These are phyloP conservation scores for Rhea pennata DNA, from an alignment of 2,113 vertebrate species.

Conservation along the genomic window DNA sequence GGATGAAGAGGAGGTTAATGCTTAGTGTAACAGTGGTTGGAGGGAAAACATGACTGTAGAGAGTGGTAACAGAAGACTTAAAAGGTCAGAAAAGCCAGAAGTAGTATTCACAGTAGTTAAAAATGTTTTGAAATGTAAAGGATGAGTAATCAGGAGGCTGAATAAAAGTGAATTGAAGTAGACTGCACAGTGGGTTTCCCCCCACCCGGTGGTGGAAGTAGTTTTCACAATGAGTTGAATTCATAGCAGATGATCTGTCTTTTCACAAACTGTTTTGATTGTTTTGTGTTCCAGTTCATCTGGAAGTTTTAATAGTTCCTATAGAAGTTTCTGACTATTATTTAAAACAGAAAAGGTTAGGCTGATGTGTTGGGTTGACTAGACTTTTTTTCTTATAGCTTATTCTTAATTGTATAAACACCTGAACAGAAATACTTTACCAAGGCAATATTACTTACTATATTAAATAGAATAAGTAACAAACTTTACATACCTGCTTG, in stretches of 20 bases:
- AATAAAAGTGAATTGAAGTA: neutral
- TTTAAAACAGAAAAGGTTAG: neutral
- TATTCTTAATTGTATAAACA: neutral
- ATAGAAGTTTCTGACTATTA: neutral
- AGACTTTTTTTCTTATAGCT: neutral
- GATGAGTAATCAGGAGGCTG: neutral
- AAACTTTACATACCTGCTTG: neutral
- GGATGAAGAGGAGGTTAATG: neutral
- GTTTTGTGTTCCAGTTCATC: neutral
- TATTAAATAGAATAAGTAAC: neutral
- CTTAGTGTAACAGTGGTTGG: neutral
- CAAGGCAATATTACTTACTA: neutral
- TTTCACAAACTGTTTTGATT: neutral
- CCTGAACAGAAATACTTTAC: neutral
- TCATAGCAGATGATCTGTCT: neutral
- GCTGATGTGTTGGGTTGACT: neutral
- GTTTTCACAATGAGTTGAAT: neutral
- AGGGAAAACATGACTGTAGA: neutral
- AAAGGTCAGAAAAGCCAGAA: neutral
- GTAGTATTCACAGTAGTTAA: neutral
- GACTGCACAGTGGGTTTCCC: neutral
- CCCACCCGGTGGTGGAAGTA: neutral
- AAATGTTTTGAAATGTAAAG: neutral
- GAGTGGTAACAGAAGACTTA: neutral
- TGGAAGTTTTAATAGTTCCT: neutral